Evolutionary conservation across 2,888 invertebrate species (phyloP), one percentile per base, ranked within the genome.

Genomic region (Diarsia dahlii): DNA sequence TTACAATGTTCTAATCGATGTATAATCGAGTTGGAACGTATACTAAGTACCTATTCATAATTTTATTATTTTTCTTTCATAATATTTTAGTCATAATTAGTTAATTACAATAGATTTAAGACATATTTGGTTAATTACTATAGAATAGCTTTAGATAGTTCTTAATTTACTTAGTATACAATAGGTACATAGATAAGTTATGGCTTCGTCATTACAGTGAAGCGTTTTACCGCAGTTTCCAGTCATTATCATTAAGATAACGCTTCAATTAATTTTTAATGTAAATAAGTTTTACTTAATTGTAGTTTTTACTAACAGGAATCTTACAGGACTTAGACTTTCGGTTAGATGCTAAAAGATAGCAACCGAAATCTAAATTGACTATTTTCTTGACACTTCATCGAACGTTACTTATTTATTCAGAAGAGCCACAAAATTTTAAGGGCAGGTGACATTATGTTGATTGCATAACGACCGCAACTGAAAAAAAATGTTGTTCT

Each of bases 371-470:
- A 56, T 45, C 18, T 39, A 45, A 64, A 80, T 64, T 74, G 23
- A 70, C 34, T 60, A 8, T 62, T 79, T 60, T 50, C 34, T 68
- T 74, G 52, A 69, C 58, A 60, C 52, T 71, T 34, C 71, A 45
- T 48, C 68, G 23, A 68, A 70, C 23, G 34, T n/a, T 82, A 67
- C 23, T 58, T 54, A 46, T 45, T 60, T 12, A 34, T 45, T 60
- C 15, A 6, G 58, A 72, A 80, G 12, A 58, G 62, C 76, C 85
- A 84, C 84, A 87, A 87, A 87, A 84, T 83, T 86, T 85, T 88
- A 86, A 90, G 92, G 92, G 91, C 92, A 93, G 92, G 93, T 92
- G 93, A 92, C 88, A 90, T 74, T 85, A 91, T 92, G 92, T 92
- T 91, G 91, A 92, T 93, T 93, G 92, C 91, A 92, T 92, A 91